phyloP scores from a whole-genome alignment of 1,140 invertebrate species.

The Coelopa frigida region DNA sequence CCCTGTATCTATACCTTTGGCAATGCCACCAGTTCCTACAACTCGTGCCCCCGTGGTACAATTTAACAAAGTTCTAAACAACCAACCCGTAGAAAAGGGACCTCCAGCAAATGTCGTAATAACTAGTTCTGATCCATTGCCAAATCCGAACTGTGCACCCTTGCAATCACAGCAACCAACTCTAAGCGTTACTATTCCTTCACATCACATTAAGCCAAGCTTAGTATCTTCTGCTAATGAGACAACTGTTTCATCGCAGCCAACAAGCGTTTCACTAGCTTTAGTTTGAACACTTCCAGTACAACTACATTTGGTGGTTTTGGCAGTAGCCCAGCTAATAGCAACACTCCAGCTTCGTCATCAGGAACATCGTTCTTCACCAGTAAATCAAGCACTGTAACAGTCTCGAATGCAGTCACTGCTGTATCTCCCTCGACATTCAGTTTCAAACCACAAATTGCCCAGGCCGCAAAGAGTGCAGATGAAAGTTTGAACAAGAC shows the following conservation, averaged over 20 bases:
- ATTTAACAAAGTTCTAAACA: constrained; percentile 36
- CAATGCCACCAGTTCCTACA: not conserved
- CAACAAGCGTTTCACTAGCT: not conserved
- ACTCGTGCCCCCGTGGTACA: constrained; percentile 12
- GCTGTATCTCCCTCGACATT: constrained; percentile 32
- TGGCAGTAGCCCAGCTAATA: not conserved
- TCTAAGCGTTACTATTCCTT: constrained; percentile 67
- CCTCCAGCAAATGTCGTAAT: constrained; percentile 71
- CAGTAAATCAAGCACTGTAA: constrained; percentile 8
- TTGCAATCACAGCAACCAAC: constrained; percentile 49
- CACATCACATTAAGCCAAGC: constrained; percentile 58
- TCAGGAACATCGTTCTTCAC: constrained; percentile 3
- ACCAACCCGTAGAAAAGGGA: constrained; percentile 46
- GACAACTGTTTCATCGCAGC: not conserved
- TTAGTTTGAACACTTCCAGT: constrained; percentile 13
- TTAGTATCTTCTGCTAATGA: constrained; percentile 16
- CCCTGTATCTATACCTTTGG: not conserved
- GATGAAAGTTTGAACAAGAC: constrained; percentile 16
- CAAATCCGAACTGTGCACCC: constrained; percentile 46
- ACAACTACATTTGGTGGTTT: not conserved
- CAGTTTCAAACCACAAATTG: constrained; percentile 33
- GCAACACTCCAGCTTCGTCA: not conserved
- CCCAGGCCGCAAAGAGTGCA: constrained; percentile 20
- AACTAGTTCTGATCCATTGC: constrained; percentile 68
- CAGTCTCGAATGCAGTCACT: constrained; percentile 18